phyloP scores from a whole-genome alignment of 2,888 invertebrate genomes.

The Psylliodes chrysocephalus region DNA sequence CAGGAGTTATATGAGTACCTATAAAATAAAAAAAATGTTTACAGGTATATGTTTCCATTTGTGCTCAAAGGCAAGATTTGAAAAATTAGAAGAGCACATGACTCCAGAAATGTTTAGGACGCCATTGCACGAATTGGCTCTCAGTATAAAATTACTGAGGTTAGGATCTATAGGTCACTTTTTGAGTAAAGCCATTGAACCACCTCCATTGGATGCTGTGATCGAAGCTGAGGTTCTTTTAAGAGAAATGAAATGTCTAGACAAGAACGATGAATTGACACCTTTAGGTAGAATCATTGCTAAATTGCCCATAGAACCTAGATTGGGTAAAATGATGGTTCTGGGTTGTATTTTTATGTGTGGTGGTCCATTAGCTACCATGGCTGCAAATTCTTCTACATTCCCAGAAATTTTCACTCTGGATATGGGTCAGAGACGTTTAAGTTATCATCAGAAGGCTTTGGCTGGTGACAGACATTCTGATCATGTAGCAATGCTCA shows the following conservation, averaged over 20 bases:
- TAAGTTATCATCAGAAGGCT: constrained; percentile 86
- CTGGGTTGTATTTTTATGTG: constrained; percentile 91
- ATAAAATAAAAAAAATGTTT: too few relatives aligned
- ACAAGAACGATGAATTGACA: constrained; percentile 87
- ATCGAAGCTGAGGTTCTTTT: constrained; percentile 88
- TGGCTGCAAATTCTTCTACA: constrained; percentile 95
- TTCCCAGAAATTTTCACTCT: constrained; percentile 94
- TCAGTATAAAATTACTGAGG: constrained; percentile 89
- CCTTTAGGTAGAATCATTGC: constrained; percentile 94
- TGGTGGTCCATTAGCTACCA: constrained; percentile 90
- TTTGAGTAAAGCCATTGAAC: constrained; percentile 94
- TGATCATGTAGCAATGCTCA: constrained; percentile 95
- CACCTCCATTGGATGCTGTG: constrained; percentile 96
- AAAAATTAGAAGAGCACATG: constrained; percentile 85
- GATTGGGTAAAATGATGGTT: constrained; percentile 86
- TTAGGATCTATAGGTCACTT: constrained; percentile 95
- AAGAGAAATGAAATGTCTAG: constrained; percentile 91
- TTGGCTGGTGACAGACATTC: constrained; percentile 89
- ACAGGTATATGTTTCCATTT: constrained; percentile 94
- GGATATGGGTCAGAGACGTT: constrained; percentile 77
- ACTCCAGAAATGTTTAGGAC: constrained; percentile 98
- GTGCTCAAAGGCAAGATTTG: constrained; percentile 77
- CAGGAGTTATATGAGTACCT: too few relatives aligned
- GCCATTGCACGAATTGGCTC: constrained; percentile 92
- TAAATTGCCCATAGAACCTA: constrained; percentile 93